Conservation (phyloP, 2,888 invertebrate species). For the Drosophila falleni region DNA sequence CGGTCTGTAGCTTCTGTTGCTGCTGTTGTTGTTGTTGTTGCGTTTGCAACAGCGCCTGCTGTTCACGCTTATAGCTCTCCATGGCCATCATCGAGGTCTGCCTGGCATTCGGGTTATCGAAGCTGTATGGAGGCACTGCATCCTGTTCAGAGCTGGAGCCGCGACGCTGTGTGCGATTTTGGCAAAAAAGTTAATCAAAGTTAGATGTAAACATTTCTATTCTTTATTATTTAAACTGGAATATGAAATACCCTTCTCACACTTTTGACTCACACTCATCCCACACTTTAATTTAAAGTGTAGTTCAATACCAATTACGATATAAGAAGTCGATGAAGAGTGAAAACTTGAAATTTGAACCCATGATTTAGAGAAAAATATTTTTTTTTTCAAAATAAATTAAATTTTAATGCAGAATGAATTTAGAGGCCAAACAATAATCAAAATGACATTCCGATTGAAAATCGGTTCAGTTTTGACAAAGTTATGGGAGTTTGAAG, state of each 20-base stretch:
- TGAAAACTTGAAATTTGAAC: no score
- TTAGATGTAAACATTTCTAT: neutral
- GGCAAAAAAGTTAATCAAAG: slow-evolving; percentile 8
- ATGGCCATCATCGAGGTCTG: slow-evolving; percentile 85
- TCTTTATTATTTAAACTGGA: neutral
- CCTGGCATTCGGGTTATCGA: slow-evolving; percentile 82
- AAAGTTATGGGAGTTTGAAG: no score
- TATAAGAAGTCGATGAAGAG: no score
- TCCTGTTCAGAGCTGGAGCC: slow-evolving; percentile 84
- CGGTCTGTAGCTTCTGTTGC: slow-evolving; percentile 17
- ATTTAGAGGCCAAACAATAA: no score
- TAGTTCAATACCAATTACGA: no score
- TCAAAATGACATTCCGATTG: no score
- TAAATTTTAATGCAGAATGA: no score
- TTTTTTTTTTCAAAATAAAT: no score
- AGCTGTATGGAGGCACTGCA: slow-evolving; percentile 85
- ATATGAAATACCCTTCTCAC: slow-evolving; percentile 1
- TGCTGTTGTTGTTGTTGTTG: slow-evolving; percentile 56
- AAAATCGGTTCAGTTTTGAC: no score
- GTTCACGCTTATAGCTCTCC: slow-evolving; percentile 83
- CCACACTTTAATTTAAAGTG: no score
- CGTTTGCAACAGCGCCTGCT: slow-evolving; percentile 72
- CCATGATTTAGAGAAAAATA: no score
- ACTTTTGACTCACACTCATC: neutral
- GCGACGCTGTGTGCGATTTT: slow-evolving; percentile 68